Conservation (phyloP, 2,113 vertebrate species). For the Orthonyx spaldingii region DNA sequence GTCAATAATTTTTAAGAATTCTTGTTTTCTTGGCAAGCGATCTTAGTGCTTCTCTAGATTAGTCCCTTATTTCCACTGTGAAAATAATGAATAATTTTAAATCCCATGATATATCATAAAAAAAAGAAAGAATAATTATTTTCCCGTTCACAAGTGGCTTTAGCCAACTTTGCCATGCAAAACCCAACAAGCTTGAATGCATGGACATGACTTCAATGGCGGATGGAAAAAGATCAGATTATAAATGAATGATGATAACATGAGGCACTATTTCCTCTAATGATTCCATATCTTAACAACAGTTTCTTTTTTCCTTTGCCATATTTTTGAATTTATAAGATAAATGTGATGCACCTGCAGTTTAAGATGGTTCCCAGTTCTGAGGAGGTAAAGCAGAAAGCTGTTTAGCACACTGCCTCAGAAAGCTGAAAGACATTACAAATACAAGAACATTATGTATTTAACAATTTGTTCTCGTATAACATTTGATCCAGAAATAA, state of each 20-base stretch:
- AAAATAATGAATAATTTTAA: not conserved
- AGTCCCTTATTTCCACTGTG: not conserved
- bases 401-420: not conserved
- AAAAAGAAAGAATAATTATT: not conserved
- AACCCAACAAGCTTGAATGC: not conserved
- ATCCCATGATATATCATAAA: not conserved
- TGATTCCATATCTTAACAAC: not conserved
- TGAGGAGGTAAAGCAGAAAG: slow-evolving; percentile 5
- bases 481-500: slow-evolving; percentile 12
- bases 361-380: slow-evolving; percentile 7
- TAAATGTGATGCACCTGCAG: slow-evolving; percentile 51
- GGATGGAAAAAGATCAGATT: not conserved
- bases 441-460: slow-evolving; percentile 45
- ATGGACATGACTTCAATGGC: not conserved
- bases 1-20: not conserved
- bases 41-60: not conserved
- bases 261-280: not conserved
- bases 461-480: slow-evolving; percentile 46
- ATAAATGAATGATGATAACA: not conserved
- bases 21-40: not conserved
- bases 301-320: not conserved
- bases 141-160: not conserved
- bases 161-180: not conserved
- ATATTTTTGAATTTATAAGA: not conserved
- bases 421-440: slow-evolving; percentile 37